Evolutionary conservation across 1,140 invertebrate genomes (phyloP), one percentile per base, ranked within the genome.

Genomic region (Camponotus floridanus): DNA sequence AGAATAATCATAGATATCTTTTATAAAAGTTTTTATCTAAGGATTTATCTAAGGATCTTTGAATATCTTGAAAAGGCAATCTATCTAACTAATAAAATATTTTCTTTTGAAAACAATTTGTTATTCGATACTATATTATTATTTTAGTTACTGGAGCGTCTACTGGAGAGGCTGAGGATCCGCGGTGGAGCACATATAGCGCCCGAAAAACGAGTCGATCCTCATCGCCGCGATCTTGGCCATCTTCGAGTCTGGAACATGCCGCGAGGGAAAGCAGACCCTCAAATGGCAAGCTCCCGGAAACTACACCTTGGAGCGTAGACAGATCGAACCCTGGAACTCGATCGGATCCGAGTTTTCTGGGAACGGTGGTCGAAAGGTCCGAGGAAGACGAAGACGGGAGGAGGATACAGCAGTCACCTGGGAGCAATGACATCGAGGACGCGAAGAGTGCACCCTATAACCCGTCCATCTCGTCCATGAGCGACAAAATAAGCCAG

Each of bases 61-160:
- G 48, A 51, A 15, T 9, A 5, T 15, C 4, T 13, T 51, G 2
- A 45, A 45, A 11, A 45, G 42, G 11, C 42, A 15, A 15, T 15
- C 45, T 51, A 51, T 18, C 5, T 15, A 51, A 51, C 48, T 26
- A n/a, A 65, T 2, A 15, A 48, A 18, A 64, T 2, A 26, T 59
- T 33, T 67, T 13, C 18, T n/a, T 1, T 3, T 11, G 2, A 45
- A 48, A 18, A 2, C 15, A 18, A 55, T n/a, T 55, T 59, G 26
- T 71, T 18, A 51, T 31, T 65, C 33, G 13, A n/a, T 6, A 11
- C 3, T 7, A 70, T 48, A 15, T 86, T 91, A 79, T 36, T 92
- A 85, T 94, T 94, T 33, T 85, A 94, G 94, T 93, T 86, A 87
- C 90, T 89, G 90, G 91, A 86, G 84, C 91, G 64, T 90, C 90